Percentiles rank a stretch among this genome's conserved stretches.
These are phyloP conservation scores for Drosophila melanogaster DNA, from an alignment of 1,140 invertebrate species.

Conservation along the genomic window Release_6_plus_ISO1_MT NT_037436.4:14743501-14744000, in stretches of 20 bases:
- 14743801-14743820: constrained; percentile 30
- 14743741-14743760: constrained; percentile 45
- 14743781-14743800: constrained; percentile 23
- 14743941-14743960: neutral
- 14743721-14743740: constrained; percentile 24
- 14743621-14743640: constrained; percentile 26
- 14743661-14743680: constrained; percentile 28
- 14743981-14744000: neutral
- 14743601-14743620: constrained; percentile 30
- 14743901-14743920: constrained; percentile 18
- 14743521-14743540: neutral
- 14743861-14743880: constrained; percentile 17
- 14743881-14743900: constrained; percentile 23
- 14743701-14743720: constrained; percentile 51
- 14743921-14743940: neutral
- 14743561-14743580: constrained; percentile 20
- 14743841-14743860: constrained; percentile 31
- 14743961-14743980: neutral
- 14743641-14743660: constrained; percentile 72
- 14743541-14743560: constrained; percentile 3
- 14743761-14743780: constrained; percentile 26
- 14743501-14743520: neutral
- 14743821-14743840: constrained; percentile 7
- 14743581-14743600: constrained; percentile 14
- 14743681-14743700: constrained; percentile 9